Conservation (phyloP, 2,797 vertebrate genomes). For the Sarcoramphus papa region DNA sequence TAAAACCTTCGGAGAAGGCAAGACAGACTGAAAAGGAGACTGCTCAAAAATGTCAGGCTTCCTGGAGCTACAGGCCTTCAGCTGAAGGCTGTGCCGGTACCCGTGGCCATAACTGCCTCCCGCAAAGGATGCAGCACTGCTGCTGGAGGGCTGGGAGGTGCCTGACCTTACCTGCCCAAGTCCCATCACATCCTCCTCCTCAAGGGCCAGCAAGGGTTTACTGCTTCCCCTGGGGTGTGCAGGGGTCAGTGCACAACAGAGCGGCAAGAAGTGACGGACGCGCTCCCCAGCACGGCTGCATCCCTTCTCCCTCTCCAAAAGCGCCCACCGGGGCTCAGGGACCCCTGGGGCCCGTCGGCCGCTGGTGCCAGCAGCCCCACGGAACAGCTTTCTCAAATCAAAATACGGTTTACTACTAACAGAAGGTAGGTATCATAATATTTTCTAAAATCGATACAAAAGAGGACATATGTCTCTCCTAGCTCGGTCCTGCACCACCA, state of each 20-base stretch:
- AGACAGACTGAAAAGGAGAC: background rate
- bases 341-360: rapidly evolving
- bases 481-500: background rate
- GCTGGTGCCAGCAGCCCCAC: background rate
- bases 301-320: background rate
- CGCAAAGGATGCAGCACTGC: background rate
- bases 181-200: background rate
- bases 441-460: background rate
- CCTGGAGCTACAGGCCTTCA: background rate
- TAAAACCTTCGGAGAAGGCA: background rate
- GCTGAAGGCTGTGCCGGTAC: background rate
- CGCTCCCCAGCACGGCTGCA: rapidly evolving
- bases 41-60: background rate
- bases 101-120: rapidly evolving
- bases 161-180: background rate
- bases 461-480: background rate
- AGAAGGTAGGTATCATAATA: background rate
- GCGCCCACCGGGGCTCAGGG: rapidly evolving
- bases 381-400: background rate
- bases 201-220: background rate
- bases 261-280: rapidly evolving
- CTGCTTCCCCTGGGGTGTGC: background rate
- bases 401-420: background rate
- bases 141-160: background rate
- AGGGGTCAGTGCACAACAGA: background rate